Evolutionary conservation across 2,888 invertebrate genomes (phyloP), one percentile per base, ranked within the genome.

Genomic region (Elmis aenea): DNA sequence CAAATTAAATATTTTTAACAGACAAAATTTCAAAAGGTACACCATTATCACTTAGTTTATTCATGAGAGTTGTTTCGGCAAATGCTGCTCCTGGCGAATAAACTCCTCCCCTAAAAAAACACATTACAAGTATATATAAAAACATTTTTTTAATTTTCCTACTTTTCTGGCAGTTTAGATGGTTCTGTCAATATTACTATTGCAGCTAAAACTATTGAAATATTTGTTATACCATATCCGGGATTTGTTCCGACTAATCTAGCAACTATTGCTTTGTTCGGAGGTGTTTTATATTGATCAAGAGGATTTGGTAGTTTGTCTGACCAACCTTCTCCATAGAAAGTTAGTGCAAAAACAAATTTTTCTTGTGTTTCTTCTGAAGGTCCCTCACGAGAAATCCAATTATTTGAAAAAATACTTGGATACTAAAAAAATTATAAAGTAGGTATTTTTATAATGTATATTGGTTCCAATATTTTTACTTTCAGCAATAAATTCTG

Each of bases 41-140:
- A 30, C 82, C 83, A 63, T 84, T 79, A 29, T 83, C 77, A 36
- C 76, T 73, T 11, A 96, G 72, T 45, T 83, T 76, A 16, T 84
- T 74, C 41, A 92, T 77, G 12, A 94, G 69, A 13, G 75, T 76
- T 0, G 95, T 93, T 46, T 89, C 78, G 1, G 73, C 73, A 69
- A 95, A 96, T 0, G 91, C 92, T 6, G 81, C 81, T 1, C 83
- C 93, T 0, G 95, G 89, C 0, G 94, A 75, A 38, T 83, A 72
- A 1, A 95, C 93, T 6, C 95, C 95, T 16, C 91, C 91, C 5
- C 87, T 89, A 67, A 37, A 74, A 70, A 6, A 6, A 18, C 5
- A 18, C 5, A n/a, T n/a, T n/a, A n/a, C n/a, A n/a, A n/a, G n/a
- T n/a, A n/a, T n/a, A n/a, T n/a, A n/a, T n/a, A n/a, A n/a, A n/a